Base-by-base conservation (phyloP, 2,888 invertebrate species). In the Sesia bembeciformis region DNA sequence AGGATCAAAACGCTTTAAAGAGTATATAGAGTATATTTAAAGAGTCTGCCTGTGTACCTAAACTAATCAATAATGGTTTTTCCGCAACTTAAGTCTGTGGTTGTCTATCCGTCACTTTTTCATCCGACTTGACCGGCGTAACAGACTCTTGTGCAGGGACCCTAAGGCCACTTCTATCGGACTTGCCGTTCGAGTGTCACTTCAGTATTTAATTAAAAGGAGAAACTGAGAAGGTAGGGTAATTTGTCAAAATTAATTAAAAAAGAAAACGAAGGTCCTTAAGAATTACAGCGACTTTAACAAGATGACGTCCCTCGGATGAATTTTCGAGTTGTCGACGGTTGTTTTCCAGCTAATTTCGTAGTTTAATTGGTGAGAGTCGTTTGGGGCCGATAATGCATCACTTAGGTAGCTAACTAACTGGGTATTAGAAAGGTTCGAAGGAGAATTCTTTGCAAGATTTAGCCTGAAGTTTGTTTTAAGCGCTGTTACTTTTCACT, bases 161-260 rank as follows among this genome's bases (percentile, higher is more conserved):
- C 40, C 23, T 40, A 38, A 69, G 64, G 62, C 66, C 64, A 64
- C 71, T 67, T 60, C 55, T 57, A 62, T 74, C 70, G 74, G 78
- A 78, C 78, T 77, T 75, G 72, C 78, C 74, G 65, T 70, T 77
- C 69, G 70, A 84, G 83, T 86, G 88, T 78, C 88, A 87, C 86
- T 88, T 67, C 79, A 86, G 83, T 81, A 85, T 88, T 89, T 89
- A 89, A 89, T 89, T 89, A 88, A 88, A 85, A 68, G 76, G 78
- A 76, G 79, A 80, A 85, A 82, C 81, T 78, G 82, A 84, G 84
- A 78, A 80, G 81, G 79, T 80, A 74, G 77, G 84, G 84, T 84
- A 84, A 87, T 89, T 88, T 87, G 87, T 88, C 88, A 88, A 89
- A 88, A 84, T 88, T 88, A 89, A 89, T 89, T 88, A 88, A 88